Base-by-base conservation (phyloP, 2,113 vertebrate genomes). In the Corvus moneduloides region DNA sequence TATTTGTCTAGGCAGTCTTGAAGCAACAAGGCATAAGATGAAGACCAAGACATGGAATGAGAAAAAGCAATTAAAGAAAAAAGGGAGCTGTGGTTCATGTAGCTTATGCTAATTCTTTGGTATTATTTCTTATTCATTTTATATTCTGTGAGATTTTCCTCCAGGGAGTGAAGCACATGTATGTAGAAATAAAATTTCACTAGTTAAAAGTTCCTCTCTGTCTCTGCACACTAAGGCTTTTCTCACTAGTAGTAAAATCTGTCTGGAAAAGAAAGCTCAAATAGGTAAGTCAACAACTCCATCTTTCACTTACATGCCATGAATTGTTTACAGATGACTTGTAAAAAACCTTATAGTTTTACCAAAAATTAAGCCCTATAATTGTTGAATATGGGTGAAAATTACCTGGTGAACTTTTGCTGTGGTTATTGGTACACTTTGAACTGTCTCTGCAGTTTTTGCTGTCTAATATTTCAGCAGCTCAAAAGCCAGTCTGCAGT, bases 251-350 rank as follows among this genome's bases (percentile, higher is more conserved):
- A 82, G 16, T 94, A 89, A 73, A 84, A 91, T 82, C 32, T 73
- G 5, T 59, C 61, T 91, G 89, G 79, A 86, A 87, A 74, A 72
- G 78, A 73, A 93, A 67, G 39, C 68, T 30, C 44, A 58, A 84
- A 67, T 51, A 75, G 95, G 94, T 97, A 97, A 97, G 93, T 96
- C 41, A 76, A 58, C 51, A 84, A 48, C 91, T 94, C 39, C 80
- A 62, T 82, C 69, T 87, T 81, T 77, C 64, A 62, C 49, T 84
- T 69, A 63, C 39, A 11, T 63, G 16, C 35, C 43, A 43, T 71
- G 61, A 76, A 78, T 18, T 92, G 35, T 87, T 84, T 91, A 35
- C 5, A 0, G 27, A 20, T 87, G 58, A 80, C 55, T 75, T 62
- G 22, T 41, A 41, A 41, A 41, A 41, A 41, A 41, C 6, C 39